These are phyloP conservation scores for Salvelinus sp. DNA, from an alignment of 2,113 vertebrate genomes.

Conservation along the genomic window DNA sequence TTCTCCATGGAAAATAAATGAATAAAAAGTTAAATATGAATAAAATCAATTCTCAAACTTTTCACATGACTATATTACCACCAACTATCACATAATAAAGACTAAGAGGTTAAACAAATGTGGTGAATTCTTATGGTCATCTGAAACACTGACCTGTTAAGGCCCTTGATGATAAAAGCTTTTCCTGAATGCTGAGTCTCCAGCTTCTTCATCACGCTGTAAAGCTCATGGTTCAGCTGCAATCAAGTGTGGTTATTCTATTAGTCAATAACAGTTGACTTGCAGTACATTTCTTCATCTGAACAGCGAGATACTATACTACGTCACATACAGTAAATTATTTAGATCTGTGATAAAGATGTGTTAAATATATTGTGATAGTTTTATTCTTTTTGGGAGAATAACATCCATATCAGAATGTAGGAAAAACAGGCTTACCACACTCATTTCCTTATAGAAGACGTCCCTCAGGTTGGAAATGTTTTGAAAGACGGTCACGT, in stretches of 20 bases:
- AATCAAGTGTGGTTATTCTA: background rate
- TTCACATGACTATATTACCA: too few relatives aligned
- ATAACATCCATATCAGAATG: background rate
- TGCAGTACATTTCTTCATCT: background rate
- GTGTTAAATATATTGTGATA: too few relatives aligned
- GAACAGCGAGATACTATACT: background rate
- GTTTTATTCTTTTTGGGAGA: too few relatives aligned
- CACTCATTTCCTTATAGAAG: slow-evolving; percentile 97
- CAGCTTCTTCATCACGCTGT: slow-evolving; percentile 90
- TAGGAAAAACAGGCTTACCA: slow-evolving; percentile 70
- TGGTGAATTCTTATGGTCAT: too few relatives aligned
- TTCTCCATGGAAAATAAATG: too few relatives aligned
- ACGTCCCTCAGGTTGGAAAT: slow-evolving; percentile 90
- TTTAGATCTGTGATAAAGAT: too few relatives aligned
- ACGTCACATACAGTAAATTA: background rate
- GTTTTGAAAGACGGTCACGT: slow-evolving; percentile 89
- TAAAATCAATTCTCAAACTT: too few relatives aligned
- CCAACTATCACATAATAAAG: too few relatives aligned
- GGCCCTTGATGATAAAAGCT: slow-evolving; percentile 88
- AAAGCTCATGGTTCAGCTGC: slow-evolving; percentile 82
- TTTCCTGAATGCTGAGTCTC: slow-evolving; percentile 90
- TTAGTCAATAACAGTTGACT: background rate
- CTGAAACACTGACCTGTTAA: slow-evolving; percentile 60
- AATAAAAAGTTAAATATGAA: too few relatives aligned
- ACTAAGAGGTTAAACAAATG: too few relatives aligned